Percentiles rank a stretch among this genome's conserved stretches.
These are phyloP conservation scores for Symphodus melops DNA, from an alignment of 2,113 vertebrate genomes.

Conservation along the genomic window DNA sequence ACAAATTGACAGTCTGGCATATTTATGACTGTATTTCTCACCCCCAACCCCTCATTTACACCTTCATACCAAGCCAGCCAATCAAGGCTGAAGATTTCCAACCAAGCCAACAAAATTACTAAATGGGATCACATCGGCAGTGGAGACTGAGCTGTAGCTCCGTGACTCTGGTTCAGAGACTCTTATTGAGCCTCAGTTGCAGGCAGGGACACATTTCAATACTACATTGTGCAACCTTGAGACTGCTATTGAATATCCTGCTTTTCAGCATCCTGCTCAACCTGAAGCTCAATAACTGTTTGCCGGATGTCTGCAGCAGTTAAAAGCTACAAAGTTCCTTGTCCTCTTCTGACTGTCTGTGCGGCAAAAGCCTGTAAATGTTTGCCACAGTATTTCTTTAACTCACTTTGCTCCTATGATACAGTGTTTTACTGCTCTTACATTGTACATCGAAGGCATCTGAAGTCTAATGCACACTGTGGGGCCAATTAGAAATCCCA, in stretches of 20 bases:
- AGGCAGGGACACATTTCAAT: constrained; percentile 64
- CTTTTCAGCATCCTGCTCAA: constrained; percentile 58
- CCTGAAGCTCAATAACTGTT: constrained; percentile 37
- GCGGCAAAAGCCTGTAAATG: constrained; percentile 10
- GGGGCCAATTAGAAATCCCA: constrained; percentile 74
- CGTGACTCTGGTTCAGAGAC: constrained; percentile 66
- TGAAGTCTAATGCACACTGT: constrained; percentile 32
- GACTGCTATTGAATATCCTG: constrained; percentile 62
- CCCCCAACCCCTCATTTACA: constrained; percentile 6
- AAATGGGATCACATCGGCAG: constrained; percentile 47
- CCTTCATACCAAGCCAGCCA: constrained; percentile 34
- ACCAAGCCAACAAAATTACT: constrained; percentile 44
- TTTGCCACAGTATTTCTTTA: background rate
- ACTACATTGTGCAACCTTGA: constrained; percentile 62
- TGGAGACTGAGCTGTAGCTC: constrained; percentile 53
- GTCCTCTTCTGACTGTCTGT: constrained; percentile 4
- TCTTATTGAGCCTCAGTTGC: constrained; percentile 60
- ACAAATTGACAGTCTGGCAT: constrained; percentile 24
- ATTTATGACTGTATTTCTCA: constrained; percentile 36
- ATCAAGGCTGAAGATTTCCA: constrained; percentile 40
- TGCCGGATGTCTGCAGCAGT: constrained; percentile 28
- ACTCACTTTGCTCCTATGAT: constrained; percentile 16
- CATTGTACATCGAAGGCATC: constrained; percentile 19
- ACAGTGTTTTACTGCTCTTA: constrained; percentile 9
- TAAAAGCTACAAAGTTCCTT: constrained; percentile 22